Evolutionary conservation across 2,888 invertebrate species (phyloP), one percentile per base, ranked within the genome.

Genomic region (Cyclophora punctaria): DNA sequence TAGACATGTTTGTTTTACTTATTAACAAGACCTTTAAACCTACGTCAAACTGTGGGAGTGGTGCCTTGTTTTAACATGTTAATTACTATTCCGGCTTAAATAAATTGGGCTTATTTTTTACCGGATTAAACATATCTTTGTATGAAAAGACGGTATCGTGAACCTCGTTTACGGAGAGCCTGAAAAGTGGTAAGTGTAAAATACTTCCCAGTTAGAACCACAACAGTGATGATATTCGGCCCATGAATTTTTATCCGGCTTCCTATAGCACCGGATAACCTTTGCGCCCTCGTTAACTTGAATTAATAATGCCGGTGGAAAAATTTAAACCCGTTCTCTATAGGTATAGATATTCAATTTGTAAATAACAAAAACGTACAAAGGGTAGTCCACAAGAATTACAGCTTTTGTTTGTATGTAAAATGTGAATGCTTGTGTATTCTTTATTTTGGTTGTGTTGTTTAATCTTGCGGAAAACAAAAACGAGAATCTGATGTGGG

Each of bases 291-390:
- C 73, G 73, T 75, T 76, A 72, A 66, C 67, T 65, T 73, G 71
- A 77, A 78, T 78, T 76, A 76, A 72, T 75, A 72, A 75, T 67
- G 59, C 56, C 57, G 60, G 48, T 49, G 41, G 53, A 59, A 58
- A 57, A 58, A 47, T 7, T 48, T 46, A 51, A 52, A 48, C 35
- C 48, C 45, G 4, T 47, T 49, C 46, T 34, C 7, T 37, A 37
- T 37, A 37, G 37, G 53, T 55, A 56, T 58, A 57, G 58, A 57
- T 57, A 57, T 62, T 58, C 57, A 62, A 64, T 64, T 62, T 63
- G 61, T 59, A 53, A 57, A 58, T 53, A 53, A 57, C 53, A 60
- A 59, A 57, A 41, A 48, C 48, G n/a, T 54, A 56, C 56, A 58
- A 60, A 56, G 53, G 58, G 50, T 44, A 47, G 48, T 48, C 43